These are phyloP conservation scores for Drosophila auraria DNA, from an alignment of 1,140 invertebrate species.

Conservation along the genomic window DNA sequence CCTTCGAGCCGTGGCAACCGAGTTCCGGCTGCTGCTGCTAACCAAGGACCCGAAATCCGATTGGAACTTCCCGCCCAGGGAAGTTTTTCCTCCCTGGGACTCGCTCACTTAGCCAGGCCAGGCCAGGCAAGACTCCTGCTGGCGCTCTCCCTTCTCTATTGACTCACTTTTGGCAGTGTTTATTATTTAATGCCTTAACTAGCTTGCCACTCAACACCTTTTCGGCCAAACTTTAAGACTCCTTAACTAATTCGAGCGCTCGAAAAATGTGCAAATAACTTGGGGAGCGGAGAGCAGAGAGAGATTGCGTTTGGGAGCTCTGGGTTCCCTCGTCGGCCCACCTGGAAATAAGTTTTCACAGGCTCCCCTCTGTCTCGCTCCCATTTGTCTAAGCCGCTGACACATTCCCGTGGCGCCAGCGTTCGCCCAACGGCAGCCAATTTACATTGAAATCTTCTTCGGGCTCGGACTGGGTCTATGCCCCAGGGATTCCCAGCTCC, in stretches of 20 bases:
- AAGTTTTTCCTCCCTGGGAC: slow-evolving; percentile 3
- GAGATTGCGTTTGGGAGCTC: not conserved
- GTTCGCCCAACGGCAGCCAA: slow-evolving; percentile 63
- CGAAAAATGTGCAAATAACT: slow-evolving; percentile 74
- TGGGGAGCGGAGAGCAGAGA: slow-evolving; percentile 15
- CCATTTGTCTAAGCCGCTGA: slow-evolving; percentile 69
- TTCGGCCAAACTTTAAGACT: slow-evolving; percentile 58
- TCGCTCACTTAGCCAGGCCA: not conserved
- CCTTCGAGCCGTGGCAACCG: slow-evolving; percentile 4
- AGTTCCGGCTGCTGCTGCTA: slow-evolving; percentile 4
- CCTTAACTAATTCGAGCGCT: slow-evolving; percentile 68
- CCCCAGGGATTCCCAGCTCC: slow-evolving; percentile 17
- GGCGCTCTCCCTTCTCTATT: slow-evolving; percentile 26
- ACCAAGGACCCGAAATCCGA: slow-evolving; percentile 22
- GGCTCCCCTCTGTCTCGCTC: slow-evolving; percentile 1
- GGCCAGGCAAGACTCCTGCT: not conserved
- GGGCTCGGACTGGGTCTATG: slow-evolving; percentile 27
- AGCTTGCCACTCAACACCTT: slow-evolving; percentile 65
- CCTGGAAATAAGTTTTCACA: slow-evolving; percentile 50
- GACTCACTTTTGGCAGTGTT: slow-evolving; percentile 54
- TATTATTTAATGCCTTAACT: slow-evolving; percentile 74
- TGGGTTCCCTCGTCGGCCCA: not conserved
- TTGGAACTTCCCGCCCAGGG: slow-evolving; percentile 16
- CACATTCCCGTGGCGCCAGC: slow-evolving; percentile 67
- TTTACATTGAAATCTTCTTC: slow-evolving; percentile 74